Base-by-base conservation (phyloP, 2,113 vertebrate species). In the Eudorcas thomsonii region DNA sequence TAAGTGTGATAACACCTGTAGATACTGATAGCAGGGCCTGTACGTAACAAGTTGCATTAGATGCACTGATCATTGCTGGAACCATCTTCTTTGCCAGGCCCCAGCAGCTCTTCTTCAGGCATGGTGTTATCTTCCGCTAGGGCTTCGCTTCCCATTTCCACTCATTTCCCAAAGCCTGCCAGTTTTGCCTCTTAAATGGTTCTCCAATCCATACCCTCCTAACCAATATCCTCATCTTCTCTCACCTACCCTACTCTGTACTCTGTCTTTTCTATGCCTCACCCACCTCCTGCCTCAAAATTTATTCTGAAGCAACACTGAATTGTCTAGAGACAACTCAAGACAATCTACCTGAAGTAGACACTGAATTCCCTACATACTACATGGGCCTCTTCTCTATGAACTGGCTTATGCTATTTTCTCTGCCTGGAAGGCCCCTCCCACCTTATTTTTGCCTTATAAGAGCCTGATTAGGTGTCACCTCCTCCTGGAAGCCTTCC, bases 11-110 rank as follows among this genome's bases (percentile, higher is more conserved):
- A 48, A 28, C 64, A 55, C 2, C 3, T 2, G n/a, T 3, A 48
- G 67, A 16, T 6, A 16, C 0, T n/a, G 78, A n/a, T 0, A 6
- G 28, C n/a, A 50, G 39, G 28, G 23, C 26, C 48, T 11, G 13
- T 0, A 0, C 4, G 2, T 0, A 50, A 25, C 14, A 7, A 82
- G 59, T 30, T 8, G 15, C 33, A 2, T 1, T 17, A 45, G 43
- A 88, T 5, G 10, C 14, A 48, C 62, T 26, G 16, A 13, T 26
- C 67, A 5, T 10, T 8, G 2, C 5, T 1, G 48, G n/a, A 45
- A 81, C 3, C 25, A 36, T 19, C 48, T 1, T 26, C 57, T 30
- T 30, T 50, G 13, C 23, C 30, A 54, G 50, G 15, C 28, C 50
- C 19, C 43, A 45, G 36, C 1, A 83, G 6, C 19, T 36, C 54